Percentiles rank a stretch among this genome's conserved stretches.
These are phyloP conservation scores for Stratiomys singularior DNA, from an alignment of 2,888 invertebrate species.

Conservation along the genomic window DNA sequence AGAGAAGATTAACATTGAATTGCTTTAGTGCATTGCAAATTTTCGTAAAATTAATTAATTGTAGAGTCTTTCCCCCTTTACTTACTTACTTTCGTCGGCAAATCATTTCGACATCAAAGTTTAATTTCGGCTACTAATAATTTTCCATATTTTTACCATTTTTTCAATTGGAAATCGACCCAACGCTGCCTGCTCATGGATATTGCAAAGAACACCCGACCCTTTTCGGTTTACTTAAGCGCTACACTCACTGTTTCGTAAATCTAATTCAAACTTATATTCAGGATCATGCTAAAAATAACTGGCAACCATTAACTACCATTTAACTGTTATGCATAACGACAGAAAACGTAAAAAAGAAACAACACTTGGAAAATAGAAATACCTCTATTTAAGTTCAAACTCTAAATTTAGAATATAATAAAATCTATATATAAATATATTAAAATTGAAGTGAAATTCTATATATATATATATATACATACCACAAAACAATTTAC, in stretches of 20 bases:
- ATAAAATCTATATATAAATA: constrained; percentile 42
- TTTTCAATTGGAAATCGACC: no score
- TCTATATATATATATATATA: constrained; percentile 44
- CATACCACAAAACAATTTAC: constrained; percentile 35
- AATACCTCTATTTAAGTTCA: constrained; percentile 67
- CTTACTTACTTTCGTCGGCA: no score
- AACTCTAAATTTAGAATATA: constrained; percentile 55
- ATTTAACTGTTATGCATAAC: constrained; percentile 39
- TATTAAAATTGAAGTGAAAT: constrained; percentile 42
- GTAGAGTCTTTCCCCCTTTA: no score
- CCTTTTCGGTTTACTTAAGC: neutral
- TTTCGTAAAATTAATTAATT: no score
- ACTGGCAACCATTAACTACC: constrained; percentile 40
- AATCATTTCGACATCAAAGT: no score
- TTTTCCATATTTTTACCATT: no score
- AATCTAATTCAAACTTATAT: constrained; percentile 6
- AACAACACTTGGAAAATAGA: constrained; percentile 63
- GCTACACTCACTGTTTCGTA: constrained; percentile 6
- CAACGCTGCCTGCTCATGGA: no score
- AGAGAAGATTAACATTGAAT: no score
- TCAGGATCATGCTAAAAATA: neutral
- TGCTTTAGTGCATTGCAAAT: no score
- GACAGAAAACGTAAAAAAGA: constrained; percentile 39
- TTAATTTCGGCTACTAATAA: no score
- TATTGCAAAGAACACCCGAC: no score